A percentile compares a stretch with the other conserved stretches of the same genome.
These are phyloP conservation scores for Azemiops feae DNA, from an alignment of 2,113 vertebrate species.

Conservation along the genomic window DNA sequence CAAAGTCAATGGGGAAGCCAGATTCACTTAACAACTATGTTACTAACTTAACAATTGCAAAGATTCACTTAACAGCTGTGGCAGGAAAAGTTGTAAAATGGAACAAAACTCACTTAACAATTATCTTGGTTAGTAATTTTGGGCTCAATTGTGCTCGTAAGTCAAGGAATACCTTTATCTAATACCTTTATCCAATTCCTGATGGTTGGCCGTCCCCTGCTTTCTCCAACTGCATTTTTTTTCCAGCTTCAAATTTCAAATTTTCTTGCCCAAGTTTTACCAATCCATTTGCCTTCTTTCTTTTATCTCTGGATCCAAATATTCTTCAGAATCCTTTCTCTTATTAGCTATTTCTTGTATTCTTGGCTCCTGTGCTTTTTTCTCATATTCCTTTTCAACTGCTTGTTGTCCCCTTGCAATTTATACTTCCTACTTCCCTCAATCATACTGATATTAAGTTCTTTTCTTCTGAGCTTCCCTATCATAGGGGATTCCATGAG, in stretches of 20 bases:
- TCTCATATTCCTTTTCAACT: background rate
- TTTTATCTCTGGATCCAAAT: background rate
- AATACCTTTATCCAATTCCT: background rate
- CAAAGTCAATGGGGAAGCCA: background rate
- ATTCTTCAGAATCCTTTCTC: too few relatives aligned
- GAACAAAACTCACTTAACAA: too few relatives aligned
- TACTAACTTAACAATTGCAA: background rate
- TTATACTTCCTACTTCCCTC: background rate
- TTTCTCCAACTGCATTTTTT: background rate
- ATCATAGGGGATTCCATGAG: background rate
- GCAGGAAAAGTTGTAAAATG: background rate
- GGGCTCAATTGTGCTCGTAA: too few relatives aligned
- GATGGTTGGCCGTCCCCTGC: background rate
- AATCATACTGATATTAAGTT: background rate
- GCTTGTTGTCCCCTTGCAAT: background rate
- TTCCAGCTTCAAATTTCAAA: background rate
- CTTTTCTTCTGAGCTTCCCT: background rate
- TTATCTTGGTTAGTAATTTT: too few relatives aligned
- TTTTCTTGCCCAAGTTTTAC: background rate
- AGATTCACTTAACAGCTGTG: background rate
- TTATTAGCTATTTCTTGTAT: background rate
- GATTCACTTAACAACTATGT: background rate
- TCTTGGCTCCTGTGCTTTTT: background rate
- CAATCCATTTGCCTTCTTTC: background rate
- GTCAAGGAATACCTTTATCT: background rate